Percentiles rank a stretch among this genome's conserved stretches.
Conservation (phyloP, 2,797 vertebrate species). For the Babyrousa celebensis region DNA sequence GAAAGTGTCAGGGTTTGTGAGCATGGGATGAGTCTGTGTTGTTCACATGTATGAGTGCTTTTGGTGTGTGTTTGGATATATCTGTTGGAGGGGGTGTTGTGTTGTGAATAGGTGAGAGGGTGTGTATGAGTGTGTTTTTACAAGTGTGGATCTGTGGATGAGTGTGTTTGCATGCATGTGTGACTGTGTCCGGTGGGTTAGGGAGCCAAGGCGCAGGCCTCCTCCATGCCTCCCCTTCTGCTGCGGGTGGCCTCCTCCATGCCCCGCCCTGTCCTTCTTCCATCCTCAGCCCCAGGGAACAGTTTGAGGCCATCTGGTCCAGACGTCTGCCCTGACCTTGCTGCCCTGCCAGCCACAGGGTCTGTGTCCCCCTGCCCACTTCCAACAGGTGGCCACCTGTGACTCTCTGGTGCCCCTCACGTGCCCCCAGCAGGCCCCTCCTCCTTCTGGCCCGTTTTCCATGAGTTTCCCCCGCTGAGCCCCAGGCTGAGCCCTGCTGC, state of each 20-base stretch:
- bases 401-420: not conserved
- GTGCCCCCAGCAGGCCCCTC: not conserved
- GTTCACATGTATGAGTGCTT: not conserved
- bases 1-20: not conserved
- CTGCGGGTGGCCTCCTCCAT: too few relatives aligned
- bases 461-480: not conserved
- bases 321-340: not conserved
- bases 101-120: not conserved
- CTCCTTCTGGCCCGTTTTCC: not conserved
- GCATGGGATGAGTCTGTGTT: not conserved
- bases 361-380: not conserved
- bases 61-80: not conserved
- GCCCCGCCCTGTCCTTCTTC: not conserved
- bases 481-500: constrained; percentile 14
- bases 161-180: too few relatives aligned
- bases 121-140: not conserved
- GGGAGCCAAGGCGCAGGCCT: not conserved
- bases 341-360: not conserved
- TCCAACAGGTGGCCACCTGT: fast-evolving
- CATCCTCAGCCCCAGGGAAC: not conserved
- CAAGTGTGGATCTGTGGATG: not conserved
- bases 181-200: not conserved
- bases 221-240: not conserved
- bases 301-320: not conserved
- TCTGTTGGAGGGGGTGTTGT: not conserved